These are phyloP conservation scores for Schizotus pectinicornis DNA, from an alignment of 2,888 invertebrate genomes.

Conservation along the genomic window DNA sequence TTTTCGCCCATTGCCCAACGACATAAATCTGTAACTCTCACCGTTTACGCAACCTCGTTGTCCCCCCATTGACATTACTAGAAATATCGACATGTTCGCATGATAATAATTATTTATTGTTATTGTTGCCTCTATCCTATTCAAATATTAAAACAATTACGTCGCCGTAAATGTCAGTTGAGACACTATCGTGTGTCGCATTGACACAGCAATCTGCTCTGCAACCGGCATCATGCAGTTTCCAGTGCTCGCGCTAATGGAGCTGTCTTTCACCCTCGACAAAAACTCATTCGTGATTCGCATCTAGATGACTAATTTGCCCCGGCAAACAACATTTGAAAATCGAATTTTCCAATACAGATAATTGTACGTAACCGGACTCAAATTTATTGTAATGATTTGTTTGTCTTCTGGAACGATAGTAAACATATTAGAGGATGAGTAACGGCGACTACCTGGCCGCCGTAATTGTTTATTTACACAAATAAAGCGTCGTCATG, in stretches of 20 bases:
- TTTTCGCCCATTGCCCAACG: too few species aligned
- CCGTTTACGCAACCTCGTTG: slow-evolving; percentile 1
- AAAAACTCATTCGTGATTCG: slow-evolving; percentile 40
- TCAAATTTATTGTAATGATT: slow-evolving; percentile 31
- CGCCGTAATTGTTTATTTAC: background rate
- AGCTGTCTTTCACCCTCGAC: slow-evolving; percentile 43
- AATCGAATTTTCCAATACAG: too few species aligned
- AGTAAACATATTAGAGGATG: slow-evolving; percentile 33
- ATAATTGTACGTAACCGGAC: too few species aligned
- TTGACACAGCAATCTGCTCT: slow-evolving; percentile 13
- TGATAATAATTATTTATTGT: slow-evolving; percentile 25
- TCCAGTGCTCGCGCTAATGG: slow-evolving; percentile 39
- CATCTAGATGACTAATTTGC: slow-evolving; percentile 37
- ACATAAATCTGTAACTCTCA: background rate
- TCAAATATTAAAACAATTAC: slow-evolving; percentile 29
- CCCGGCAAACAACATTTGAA: slow-evolving; percentile 34
- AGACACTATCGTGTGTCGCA: slow-evolving; percentile 14
- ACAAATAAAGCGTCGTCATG: background rate
- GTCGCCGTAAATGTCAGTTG: slow-evolving; percentile 24
- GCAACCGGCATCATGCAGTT: slow-evolving; percentile 9
- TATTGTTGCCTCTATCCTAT: slow-evolving; percentile 13
- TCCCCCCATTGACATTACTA: slow-evolving; percentile 6
- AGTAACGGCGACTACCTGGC: slow-evolving; percentile 15
- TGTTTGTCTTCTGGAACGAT: slow-evolving; percentile 21
- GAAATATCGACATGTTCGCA: slow-evolving; percentile 10